Base-by-base conservation (phyloP, 2,113 vertebrate genomes). In the Cygnus atratus region DNA sequence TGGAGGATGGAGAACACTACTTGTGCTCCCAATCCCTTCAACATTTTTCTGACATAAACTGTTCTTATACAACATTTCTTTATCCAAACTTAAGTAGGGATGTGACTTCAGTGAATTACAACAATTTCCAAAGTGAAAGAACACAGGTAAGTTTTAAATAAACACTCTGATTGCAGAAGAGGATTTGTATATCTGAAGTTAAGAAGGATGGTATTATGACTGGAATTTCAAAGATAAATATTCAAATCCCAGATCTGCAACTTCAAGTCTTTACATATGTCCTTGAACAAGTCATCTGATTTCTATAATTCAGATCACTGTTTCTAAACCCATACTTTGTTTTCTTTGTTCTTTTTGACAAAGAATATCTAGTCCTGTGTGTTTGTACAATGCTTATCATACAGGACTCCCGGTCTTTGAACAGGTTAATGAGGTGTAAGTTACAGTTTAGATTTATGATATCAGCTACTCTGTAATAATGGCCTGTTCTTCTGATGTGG, bases 371-470 rank as follows among this genome's bases (percentile, higher is more conserved):
- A 70, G 84, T 25, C n/a, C 15, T 65, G 11, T 77, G 68, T 87
- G 52, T 93, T 93, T 93, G 26, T 71, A 44, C 46, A 80, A 43
- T 43, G 71, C 46, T 88, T 92, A 81, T 80, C 55, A 1, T 52
- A 58, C 21, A 81, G 59, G 76, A 77, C n/a, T 90, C 72, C 19
- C 50, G 80, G 72, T 46, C 86, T 92, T 90, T 84, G 72, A 95
- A 88, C 72, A 84, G 83, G 63, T 86, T 95, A 90, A 93, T 93
- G 88, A 95, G n/a, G 63, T 90, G 86, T 81, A 92, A 93, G 72
- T 74, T 93, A 67, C 25, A 77, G 59, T 41, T 86, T 76, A 82
- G 89, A 92, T 95, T 96, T 94, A 90, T 79, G 41, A 35, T 81
- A 74, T 46, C 61, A 74, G 22, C 55, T 63, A 41, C 46, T 88